Evolutionary conservation across 2,888 invertebrate genomes (phyloP), one percentile per base, ranked within the genome.

Genomic region (Druceiella hillmani): DNA sequence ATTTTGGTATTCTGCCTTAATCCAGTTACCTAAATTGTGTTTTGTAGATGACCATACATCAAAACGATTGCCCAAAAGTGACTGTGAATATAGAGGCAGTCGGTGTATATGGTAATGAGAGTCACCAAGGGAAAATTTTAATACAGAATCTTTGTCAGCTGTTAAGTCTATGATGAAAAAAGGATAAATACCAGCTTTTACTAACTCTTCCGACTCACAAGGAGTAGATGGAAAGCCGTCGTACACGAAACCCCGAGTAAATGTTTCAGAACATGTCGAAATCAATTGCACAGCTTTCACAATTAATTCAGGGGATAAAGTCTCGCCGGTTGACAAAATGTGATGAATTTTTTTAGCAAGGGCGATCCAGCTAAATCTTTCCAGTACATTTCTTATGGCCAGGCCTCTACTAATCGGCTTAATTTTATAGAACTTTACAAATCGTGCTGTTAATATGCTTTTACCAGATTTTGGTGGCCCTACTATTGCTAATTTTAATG

Each of bases 391-490:
- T 22, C 76, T 62, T 3, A 76, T 51, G 3, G 77, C 74, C 44
- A 59, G 60, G 15, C 78, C 78, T 50, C 66, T 67, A 2, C 74
- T 75, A 36, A 81, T 58, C 27, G 74, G 58, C 47, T 74, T 57
- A 40, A 80, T 55, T 14, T 75, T 75, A 48, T 74, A 74, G 43
- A 66, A 66, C 13, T 63, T 59, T 2, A 70, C 62, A 16, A 81
- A 63, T 49, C 78, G 68, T 31, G 64, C 58, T 3, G 77, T 69
- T 24, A 83, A 53, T 3, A 63, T 60, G 33, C 76, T 75, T 61
- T 76, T 78, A 1, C 81, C 82, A 17, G 72, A 75, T 53, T 78
- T 79, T 2, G 80, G 77, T 12, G 79, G 70, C 4, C 82, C 82
- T 32, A 76, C 72, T 14, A 82, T 54, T 15, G 72, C 64, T 29